Evolutionary conservation across 2,888 invertebrate genomes (phyloP), one percentile per base, ranked within the genome.

Genomic region (Sisyra terminalis): DNA sequence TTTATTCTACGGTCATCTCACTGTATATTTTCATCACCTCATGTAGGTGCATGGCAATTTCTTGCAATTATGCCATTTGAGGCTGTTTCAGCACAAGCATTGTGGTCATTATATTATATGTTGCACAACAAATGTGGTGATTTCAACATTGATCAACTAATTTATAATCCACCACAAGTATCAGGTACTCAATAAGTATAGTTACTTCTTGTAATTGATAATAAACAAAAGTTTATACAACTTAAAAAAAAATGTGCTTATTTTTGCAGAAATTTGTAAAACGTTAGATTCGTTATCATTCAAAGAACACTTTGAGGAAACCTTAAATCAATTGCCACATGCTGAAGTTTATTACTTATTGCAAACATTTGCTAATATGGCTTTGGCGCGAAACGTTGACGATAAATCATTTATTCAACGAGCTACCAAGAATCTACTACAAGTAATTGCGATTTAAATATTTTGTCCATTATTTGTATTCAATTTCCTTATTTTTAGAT

Each of bases 301-400:
- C n/a, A 16, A 18, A 11, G 53, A 59, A 29, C 65, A 71, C 39
- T 78, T 82, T 51, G 75, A 77, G 53, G 72, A 80, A 42, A 74
- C 74, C 47, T 60, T 83, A 45, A 64, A 66, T 18, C 65, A 62
- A 43, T 66, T 82, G 54, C 73, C 75, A 1, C 75, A 78, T 36
- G 79, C 78, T 42, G 85, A 87, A 56, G 71, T 77, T 40, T 80
- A 81, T 55, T 86, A 82, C 61, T 63, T 86, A 38, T 57, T 87
- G 40, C 83, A 83, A 46, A 76, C 84, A 2, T 77, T 85, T 55
- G 77, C 82, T 35, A 83, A 82, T 58, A 85, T 87, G 80, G 82
- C 80, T 9, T 63, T 79, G 54, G 72, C 75, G 3, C 66, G 84
- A 46, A 55, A 61, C 24, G 56, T 62, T 6, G 60, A 63, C 39